phyloP scores from a whole-genome alignment of 30 jellyfish, hydroid and myxozoan species.

The Hydra vulgaris region DNA sequence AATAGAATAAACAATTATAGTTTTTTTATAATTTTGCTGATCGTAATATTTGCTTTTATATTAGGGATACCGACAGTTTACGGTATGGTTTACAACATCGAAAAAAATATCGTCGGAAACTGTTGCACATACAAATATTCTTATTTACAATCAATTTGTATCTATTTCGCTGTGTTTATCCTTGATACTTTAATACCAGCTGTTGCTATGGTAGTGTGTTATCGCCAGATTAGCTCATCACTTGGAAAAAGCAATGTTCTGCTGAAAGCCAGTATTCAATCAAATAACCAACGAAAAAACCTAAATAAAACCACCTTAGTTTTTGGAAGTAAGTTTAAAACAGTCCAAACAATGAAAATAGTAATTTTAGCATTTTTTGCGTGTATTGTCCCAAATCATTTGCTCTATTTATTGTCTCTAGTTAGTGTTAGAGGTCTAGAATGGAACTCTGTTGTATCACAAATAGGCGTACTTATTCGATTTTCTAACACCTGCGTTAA shows the following conservation, averaged over 20 bases:
- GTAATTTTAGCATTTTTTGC: constrained; percentile 49
- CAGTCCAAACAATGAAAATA: constrained; percentile 37
- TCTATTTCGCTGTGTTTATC: constrained; percentile 30
- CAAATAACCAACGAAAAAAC: not conserved
- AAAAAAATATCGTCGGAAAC: constrained; percentile 35
- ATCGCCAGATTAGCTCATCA: constrained; percentile 24
- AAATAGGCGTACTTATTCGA: constrained; percentile 42
- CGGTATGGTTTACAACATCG: constrained; percentile 25
- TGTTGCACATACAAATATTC: constrained; percentile 34
- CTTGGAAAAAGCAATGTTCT: not conserved
- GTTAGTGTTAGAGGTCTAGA: not conserved
- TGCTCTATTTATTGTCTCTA: constrained; percentile 37
- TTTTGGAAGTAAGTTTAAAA: constrained; percentile 16
- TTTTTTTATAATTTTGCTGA: not conserved
- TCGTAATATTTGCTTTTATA: constrained; percentile 23
- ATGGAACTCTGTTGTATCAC: constrained; percentile 67
- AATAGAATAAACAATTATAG: not conserved
- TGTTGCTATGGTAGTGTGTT: constrained; percentile 16
- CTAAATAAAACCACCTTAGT: no score
- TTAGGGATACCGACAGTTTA: constrained; percentile 48
- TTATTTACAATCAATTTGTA: not conserved
- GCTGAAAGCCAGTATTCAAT: not conserved
- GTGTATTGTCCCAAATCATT: constrained; percentile 63
- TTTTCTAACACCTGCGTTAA: constrained; percentile 59
- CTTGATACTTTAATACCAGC: constrained; percentile 49